Evolutionary conservation across 1,140 invertebrate species (phyloP), one percentile per base, ranked within the genome.

Genomic region (Scaptomyza graminum): DNA sequence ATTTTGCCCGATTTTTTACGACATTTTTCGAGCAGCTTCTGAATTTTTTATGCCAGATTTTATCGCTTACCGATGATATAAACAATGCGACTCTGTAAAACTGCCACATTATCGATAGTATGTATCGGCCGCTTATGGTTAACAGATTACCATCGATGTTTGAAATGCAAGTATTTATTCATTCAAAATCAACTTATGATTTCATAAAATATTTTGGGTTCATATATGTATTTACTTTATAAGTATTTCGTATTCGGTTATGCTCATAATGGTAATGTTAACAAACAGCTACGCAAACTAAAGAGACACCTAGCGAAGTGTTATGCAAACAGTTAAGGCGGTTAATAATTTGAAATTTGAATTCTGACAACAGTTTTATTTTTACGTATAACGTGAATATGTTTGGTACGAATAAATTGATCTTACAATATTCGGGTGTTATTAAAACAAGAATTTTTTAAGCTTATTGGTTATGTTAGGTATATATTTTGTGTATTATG

Each of bases 1-100:
- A 65, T 88, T 76, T 85, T 78, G 7, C 13, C 44, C 50, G 52
- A 55, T 75, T 85, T 82, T 82, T 59, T 13, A 69, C 49, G 50
- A 56, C 49, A 74, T 69, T 77, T 76, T 31, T 65, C 46, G 64
- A 73, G 70, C 49, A 72, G 39, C 62, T 57, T 65, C 62, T 50
- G 46, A 46, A 66, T 62, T 62, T 62, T 72, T 22, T 54, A 67
- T 60, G 57, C 70, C 66, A 61, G 64, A 55, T 44, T 57, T 50
- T 49, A 68, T 67, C 64, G 64, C 50, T 55, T 47, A 66, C 59
- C 62, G 69, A n/a, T n/a, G n/a, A 67, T 67, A 60, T 41, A 47
- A 46, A 60, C 41, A 72, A 13, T 22, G 11, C 68, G 9, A 13
- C 46, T 18, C 47, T 59, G 68, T 16, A 5, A 4, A 7, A 22